These are phyloP conservation scores for Chunga burmeisteri DNA, from an alignment of 2,113 vertebrate genomes.

Conservation along the genomic window DNA sequence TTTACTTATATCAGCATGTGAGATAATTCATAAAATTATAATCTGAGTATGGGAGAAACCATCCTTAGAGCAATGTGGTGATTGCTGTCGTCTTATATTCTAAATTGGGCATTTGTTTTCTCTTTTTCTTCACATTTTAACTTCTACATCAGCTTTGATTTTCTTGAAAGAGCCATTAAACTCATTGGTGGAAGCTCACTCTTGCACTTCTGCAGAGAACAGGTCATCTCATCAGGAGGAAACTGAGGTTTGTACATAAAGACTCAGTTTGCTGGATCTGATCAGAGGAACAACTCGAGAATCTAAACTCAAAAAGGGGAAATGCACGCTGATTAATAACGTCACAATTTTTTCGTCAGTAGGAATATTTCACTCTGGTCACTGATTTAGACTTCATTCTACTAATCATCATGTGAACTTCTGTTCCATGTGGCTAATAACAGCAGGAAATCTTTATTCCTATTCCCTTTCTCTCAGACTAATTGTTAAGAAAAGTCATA, in stretches of 20 bases:
- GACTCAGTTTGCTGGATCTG: neutral
- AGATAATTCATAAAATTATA: neutral
- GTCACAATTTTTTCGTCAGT: neutral
- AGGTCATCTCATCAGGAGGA: neutral
- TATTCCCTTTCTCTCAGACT: neutral
- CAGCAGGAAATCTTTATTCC: neutral
- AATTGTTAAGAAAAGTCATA: neutral
- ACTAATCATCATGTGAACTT: neutral
- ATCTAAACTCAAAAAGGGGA: neutral
- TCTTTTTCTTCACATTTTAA: neutral
- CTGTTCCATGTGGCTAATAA: neutral
- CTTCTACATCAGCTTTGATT: neutral
- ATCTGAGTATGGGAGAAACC: neutral
- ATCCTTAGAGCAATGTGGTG: neutral
- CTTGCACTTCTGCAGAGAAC: neutral
- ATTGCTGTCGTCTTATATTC: neutral
- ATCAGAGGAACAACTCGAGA: neutral
- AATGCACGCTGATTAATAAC: neutral
- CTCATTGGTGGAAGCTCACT: neutral
- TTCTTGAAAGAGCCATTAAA: neutral
- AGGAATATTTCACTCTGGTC: neutral
- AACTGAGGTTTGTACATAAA: neutral
- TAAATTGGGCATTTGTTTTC: neutral
- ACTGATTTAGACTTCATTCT: neutral
- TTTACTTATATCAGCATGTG: neutral